Conservation (phyloP, 1,140 invertebrate species). For the Eubasilissa regina region DNA sequence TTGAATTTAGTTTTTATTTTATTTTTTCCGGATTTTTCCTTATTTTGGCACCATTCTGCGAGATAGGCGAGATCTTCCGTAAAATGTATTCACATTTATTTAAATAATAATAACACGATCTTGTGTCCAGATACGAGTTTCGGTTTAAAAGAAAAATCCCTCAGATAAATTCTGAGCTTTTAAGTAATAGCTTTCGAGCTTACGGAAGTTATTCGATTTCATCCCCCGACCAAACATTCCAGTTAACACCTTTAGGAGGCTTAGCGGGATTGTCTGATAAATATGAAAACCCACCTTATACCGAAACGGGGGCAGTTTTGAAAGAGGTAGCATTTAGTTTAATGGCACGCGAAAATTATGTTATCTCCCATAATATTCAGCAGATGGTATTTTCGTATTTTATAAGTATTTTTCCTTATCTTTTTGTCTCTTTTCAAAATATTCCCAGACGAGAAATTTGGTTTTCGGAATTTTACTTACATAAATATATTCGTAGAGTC, state of each 20-base stretch:
- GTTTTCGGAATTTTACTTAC: too few species aligned
- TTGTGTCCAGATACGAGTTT: not conserved
- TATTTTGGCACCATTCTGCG: too few species aligned
- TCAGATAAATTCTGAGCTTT: conserved; percentile 11
- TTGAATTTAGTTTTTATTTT: too few species aligned
- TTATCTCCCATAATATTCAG: conserved; percentile 17
- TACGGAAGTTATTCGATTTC: conserved; percentile 17
- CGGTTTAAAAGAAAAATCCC: conserved; percentile 16
- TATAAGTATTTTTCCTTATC: conserved; percentile 35
- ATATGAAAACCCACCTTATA: conserved; percentile 9
- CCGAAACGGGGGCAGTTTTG: not conserved
- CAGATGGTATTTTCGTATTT: conserved; percentile 27
- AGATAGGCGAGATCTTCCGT: too few species aligned
- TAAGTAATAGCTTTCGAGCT: conserved; percentile 25
- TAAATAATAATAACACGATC: too few species aligned
- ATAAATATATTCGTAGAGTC: too few species aligned
- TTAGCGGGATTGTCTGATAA: conserved; percentile 32
- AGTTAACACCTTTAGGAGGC: conserved; percentile 37
- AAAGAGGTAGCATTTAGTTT: conserved; percentile 32
- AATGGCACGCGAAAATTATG: conserved; percentile 42
- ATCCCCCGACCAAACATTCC: conserved; percentile 19
- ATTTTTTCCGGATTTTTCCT: too few species aligned
- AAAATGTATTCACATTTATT: too few species aligned
- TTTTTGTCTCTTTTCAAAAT: conserved; percentile 34
- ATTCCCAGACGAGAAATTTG: not conserved